Evolutionary conservation across 2,113 vertebrate genomes (phyloP), one percentile per base, ranked within the genome.

Genomic region (Equus przewalskii): DNA sequence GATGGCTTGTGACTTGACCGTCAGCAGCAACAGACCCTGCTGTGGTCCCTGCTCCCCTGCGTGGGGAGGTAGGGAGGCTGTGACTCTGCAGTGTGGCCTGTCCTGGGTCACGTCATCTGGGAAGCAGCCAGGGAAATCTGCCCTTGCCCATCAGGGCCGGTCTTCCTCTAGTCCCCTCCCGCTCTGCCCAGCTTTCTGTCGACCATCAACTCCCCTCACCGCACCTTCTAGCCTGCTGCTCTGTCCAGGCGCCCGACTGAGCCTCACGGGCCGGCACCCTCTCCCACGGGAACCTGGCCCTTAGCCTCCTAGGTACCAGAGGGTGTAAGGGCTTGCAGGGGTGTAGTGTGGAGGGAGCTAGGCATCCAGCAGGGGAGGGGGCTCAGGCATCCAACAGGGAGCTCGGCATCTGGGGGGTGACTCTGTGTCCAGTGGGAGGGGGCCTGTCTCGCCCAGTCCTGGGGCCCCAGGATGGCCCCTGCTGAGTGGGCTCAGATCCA

Each of bases 161-260:
- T 4, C 44, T 19, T 54, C 11, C 15, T 14, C 7, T 19, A 16
- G 69, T 14, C 49, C 58, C 58, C 10, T 13, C 15, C 26, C 54
- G 16, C 6, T 21, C 16, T 0, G 6, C 16, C 19, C 19, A 22
- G 9, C 65, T 62, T 3, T 36, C 36, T n/a, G 30, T 12, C 65
- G 3, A 12, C 60, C 18, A 11, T 13, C 7, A 19, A 30, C 67
- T 54, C 21, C 3, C 54, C 83, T 10, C 19, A 4, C 13, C 51
- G 51, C 51, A 54, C 51, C 46, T 16, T 51, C 62, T 33, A 1
- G 7, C 83, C 72, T 36, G 26, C 1, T 1, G 1, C 65, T 85
- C 22, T 24, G 33, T 2, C 14, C 24, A 0, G 2, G 51, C 0
- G 0, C 22, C 82, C 13, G 22, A 56, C 67, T 4, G 7, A 11